Base-by-base conservation (phyloP, 1,140 invertebrate genomes). In the Leucophenga varia region DNA sequence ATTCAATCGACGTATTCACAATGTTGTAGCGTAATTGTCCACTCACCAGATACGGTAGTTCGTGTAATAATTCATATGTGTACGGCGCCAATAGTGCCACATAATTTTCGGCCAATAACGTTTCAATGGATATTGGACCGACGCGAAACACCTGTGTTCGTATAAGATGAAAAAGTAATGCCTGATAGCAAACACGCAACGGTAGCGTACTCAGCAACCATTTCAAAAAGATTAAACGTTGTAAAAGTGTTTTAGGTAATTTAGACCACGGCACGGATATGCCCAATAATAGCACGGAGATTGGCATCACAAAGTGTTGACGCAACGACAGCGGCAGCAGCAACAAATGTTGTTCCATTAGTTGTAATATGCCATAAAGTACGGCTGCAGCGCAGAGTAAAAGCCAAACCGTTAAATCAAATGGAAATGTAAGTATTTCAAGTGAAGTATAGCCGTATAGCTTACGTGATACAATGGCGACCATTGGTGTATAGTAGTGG, bases 151-250 rank as follows among this genome's bases (percentile, higher is more conserved):
- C 50, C 10, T 70, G 67, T 0, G 61, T 63, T 0, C 67, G 47
- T 28, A 70, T 58, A 9, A 72, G 39, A 14, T 72, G 64, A 6
- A 57, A 72, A 0, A 72, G 36, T 14, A 68, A 39, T 0, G 58
- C 68, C 43, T 72, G 63, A 25, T 72, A 72, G 3, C 55, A 51
- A 14, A 68, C 65, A 18, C 68, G 63, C 25, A 72, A 57, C 31
- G 68, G 46, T 22, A 71, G 36, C 0, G 67, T 54, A 46, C 55
- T 57, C 18, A 64, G 20, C 47, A 71, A 59, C 28, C 71, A 43
- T 41, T 53, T 34, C 0, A 68, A 38, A 43, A 56, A 68, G 18
- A 60, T 50, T 5, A 65, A 35, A 0, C 64, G 68, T 0, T 46
- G 63, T 63, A 65, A 6, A 16, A n/a, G 13, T 45, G 45, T 0